Evolutionary conservation across 2,888 invertebrate species (phyloP).

Genomic region (Lasioglossum oenotherae): DNA sequence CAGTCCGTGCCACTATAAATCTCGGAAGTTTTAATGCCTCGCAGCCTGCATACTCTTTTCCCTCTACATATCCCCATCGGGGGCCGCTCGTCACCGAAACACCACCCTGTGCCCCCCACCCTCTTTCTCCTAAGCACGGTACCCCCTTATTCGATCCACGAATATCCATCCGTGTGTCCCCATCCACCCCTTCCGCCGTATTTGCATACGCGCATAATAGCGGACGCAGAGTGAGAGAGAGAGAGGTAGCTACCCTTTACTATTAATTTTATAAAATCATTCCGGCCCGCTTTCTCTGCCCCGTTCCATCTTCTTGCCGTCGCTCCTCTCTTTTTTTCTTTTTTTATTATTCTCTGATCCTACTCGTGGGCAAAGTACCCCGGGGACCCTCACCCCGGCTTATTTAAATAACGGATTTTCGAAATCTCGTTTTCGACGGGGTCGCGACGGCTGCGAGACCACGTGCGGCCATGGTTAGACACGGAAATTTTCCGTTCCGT

Average conservation of each 20-base stretch:
- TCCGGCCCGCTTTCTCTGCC: slow-evolving; percentile 72
- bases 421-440: slow-evolving; percentile 81
- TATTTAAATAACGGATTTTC: slow-evolving; percentile 84
- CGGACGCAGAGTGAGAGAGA: slow-evolving; percentile 51
- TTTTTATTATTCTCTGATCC: background rate
- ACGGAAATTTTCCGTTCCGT: slow-evolving; percentile 36
- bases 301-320: slow-evolving; percentile 16
- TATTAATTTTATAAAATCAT: slow-evolving; percentile 84
- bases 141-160: slow-evolving; percentile 53
- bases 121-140: background rate
- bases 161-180: slow-evolving; percentile 60
- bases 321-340: slow-evolving; percentile 19
- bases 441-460: slow-evolving; percentile 49
- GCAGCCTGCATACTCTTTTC: slow-evolving; percentile 77
- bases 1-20: slow-evolving; percentile 81
- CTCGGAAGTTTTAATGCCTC: slow-evolving; percentile 82
- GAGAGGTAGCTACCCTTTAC: slow-evolving; percentile 79
- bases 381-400: slow-evolving; percentile 58
- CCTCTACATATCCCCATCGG: slow-evolving; percentile 37
- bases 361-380: slow-evolving; percentile 22
- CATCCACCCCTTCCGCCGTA: slow-evolving; percentile 72
- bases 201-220: slow-evolving; percentile 83
- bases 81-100: slow-evolving; percentile 35
- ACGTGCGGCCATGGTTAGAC: slow-evolving; percentile 54
- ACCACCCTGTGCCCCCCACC: slow-evolving; percentile 40